A percentile compares a stretch with the other conserved stretches of the same genome.
Evolutionary conservation across 2,113 vertebrate genomes (phyloP).

Genomic region (Halichoeres trimaculatus): DNA sequence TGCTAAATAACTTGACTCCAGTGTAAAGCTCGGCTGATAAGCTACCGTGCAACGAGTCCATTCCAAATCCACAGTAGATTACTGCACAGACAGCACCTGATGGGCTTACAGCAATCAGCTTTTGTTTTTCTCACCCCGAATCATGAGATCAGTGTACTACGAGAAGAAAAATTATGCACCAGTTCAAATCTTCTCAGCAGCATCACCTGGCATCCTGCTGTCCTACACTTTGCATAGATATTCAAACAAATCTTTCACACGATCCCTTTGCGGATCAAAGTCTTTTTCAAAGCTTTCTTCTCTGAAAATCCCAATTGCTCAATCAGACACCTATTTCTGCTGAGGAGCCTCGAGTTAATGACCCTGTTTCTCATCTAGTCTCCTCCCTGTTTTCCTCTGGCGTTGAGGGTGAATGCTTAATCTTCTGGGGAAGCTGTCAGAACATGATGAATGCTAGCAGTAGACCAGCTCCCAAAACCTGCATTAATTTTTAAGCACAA

Average conservation of each 20-base stretch:
- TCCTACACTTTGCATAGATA: conserved; percentile 29
- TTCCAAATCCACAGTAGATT: conserved; percentile 37
- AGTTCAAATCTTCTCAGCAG: conserved; percentile 22
- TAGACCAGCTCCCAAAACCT: conserved; percentile 71
- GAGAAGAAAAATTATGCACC: conserved; percentile 22
- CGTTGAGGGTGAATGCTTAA: conserved; percentile 67
- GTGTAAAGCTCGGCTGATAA: conserved; percentile 30
- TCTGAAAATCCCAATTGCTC: conserved; percentile 57
- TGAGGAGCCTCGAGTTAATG: conserved; percentile 69
- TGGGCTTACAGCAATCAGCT: conserved; percentile 33
- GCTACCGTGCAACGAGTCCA: conserved; percentile 36
- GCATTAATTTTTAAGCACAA: conserved; percentile 79
- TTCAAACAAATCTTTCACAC: conserved; percentile 51
- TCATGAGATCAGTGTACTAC: conserved; percentile 29
- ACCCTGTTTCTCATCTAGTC: conserved; percentile 73
- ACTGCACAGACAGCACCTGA: conserved; percentile 34
- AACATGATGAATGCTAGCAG: conserved; percentile 74
- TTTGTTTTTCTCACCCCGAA: conserved; percentile 47
- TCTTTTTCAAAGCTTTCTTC: conserved; percentile 47
- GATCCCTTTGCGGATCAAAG: conserved; percentile 56
- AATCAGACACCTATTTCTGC: conserved; percentile 66
- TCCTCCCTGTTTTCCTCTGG: conserved; percentile 66
- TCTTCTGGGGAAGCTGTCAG: conserved; percentile 77
- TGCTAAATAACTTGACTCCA: conserved; percentile 45
- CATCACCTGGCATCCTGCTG: conserved; percentile 35